Evolutionary conservation across 2,113 vertebrate species (phyloP).

Genomic region (Apodemus speciosus): DNA sequence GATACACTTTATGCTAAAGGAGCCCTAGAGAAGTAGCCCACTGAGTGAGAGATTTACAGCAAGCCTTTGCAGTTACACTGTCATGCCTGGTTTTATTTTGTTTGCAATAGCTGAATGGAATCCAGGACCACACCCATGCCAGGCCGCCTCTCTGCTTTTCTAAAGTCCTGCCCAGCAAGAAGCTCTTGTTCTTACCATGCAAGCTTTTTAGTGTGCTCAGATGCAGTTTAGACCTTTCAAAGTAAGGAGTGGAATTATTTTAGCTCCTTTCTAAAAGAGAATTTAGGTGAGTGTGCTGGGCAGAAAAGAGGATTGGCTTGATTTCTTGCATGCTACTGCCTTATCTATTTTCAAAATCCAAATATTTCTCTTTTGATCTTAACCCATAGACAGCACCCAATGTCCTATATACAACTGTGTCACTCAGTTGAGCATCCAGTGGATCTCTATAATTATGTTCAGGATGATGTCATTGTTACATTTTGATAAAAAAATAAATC

Average conservation of each 20-base stretch:
- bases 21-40: not conserved
- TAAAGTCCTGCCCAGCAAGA: not conserved
- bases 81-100: not conserved
- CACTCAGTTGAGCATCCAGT: not conserved
- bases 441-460: not conserved
- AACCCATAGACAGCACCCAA: not conserved
- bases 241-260: slow-evolving; percentile 1
- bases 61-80: not conserved
- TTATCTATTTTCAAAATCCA: not conserved
- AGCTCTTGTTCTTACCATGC: not conserved
- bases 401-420: not conserved
- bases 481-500: not conserved
- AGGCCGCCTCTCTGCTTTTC: not conserved
- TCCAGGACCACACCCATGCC: not conserved
- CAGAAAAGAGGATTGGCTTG: not conserved
- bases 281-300: not conserved
- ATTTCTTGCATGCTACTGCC: not conserved
- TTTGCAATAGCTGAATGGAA: not conserved
- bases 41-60: not conserved
- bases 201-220: not conserved
- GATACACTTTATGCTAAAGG: not conserved
- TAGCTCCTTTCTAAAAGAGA: not conserved
- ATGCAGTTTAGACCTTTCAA: slow-evolving; percentile 8
- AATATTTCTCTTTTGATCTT: not conserved
- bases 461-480: not conserved